Evolutionary conservation across 2,797 vertebrate species (phyloP).

Genomic region (Neosilurus hyrtlii): DNA sequence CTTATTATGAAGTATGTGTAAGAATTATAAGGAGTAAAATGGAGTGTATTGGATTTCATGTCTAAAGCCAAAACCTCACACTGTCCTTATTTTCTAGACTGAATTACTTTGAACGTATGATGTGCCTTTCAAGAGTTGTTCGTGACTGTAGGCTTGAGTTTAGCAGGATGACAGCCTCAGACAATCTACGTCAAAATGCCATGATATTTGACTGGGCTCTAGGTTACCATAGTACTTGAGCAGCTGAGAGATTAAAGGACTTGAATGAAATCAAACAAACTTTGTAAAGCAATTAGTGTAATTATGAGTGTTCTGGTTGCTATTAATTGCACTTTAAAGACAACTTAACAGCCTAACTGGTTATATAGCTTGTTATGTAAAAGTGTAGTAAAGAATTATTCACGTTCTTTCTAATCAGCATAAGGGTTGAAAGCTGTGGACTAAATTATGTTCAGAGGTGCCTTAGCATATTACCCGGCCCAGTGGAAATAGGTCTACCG

Average conservation of each 20-base stretch:
- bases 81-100: not conserved
- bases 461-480: no score
- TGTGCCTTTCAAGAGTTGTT: not conserved
- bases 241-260: not conserved
- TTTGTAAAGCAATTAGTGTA: not conserved
- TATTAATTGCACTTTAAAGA: not conserved
- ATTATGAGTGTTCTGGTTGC: no score
- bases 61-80: not conserved
- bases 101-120: not conserved
- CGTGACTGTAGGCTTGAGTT: not conserved
- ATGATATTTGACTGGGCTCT: not conserved
- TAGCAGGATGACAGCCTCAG: not conserved
- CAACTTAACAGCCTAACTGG: not conserved
- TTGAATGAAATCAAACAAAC: not conserved
- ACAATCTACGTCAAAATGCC: not conserved
- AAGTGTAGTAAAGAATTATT: not conserved
- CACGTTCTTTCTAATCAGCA: not conserved
- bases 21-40: not conserved
- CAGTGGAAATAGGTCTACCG: no score
- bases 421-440: not conserved
- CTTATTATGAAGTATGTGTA: constrained; percentile 24
- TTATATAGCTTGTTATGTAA: not conserved
- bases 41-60: not conserved
- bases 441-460: not conserved
- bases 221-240: no score